A percentile compares a stretch with the other conserved stretches of the same genome.
Conservation (phyloP, 2,888 invertebrate species). For the Dryocosmus kuriphilus region DNA sequence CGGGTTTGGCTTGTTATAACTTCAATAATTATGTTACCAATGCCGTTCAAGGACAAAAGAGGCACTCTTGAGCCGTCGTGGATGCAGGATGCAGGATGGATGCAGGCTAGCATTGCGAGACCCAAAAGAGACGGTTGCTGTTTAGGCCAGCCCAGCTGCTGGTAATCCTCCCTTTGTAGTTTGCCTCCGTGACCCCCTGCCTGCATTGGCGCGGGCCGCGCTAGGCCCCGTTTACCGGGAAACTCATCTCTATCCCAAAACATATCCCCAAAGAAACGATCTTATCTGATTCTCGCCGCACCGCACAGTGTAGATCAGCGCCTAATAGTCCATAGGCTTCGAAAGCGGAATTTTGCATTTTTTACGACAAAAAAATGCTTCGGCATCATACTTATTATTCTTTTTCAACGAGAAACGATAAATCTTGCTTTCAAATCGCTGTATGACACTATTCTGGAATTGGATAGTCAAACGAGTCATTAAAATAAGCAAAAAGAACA, state of each 20-base stretch:
- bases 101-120: constrained; percentile 50
- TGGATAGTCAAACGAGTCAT: too few relatives aligned
- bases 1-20: constrained; percentile 77
- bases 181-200: constrained; percentile 74
- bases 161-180: constrained; percentile 78
- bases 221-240: constrained; percentile 37
- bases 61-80: constrained; percentile 66
- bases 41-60: constrained; percentile 75
- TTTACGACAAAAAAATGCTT: constrained; percentile 1
- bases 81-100: constrained; percentile 44
- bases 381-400: too few relatives aligned
- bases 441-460: too few relatives aligned
- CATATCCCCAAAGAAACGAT: constrained; percentile 28
- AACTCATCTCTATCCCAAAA: constrained; percentile 33
- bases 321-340: constrained; percentile 23
- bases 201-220: constrained; percentile 70
- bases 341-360: constrained; percentile 13
- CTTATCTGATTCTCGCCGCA: constrained; percentile 28
- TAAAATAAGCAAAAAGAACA: too few relatives aligned
- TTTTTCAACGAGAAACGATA: neutral
- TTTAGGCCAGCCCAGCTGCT: constrained; percentile 76
- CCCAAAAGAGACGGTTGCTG: constrained; percentile 36
- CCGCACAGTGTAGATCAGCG: constrained; percentile 10
- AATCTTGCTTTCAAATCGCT: neutral
- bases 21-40: constrained; percentile 78